Base-by-base conservation (phyloP, 2,113 vertebrate genomes). In the Apteryx owenii region DNA sequence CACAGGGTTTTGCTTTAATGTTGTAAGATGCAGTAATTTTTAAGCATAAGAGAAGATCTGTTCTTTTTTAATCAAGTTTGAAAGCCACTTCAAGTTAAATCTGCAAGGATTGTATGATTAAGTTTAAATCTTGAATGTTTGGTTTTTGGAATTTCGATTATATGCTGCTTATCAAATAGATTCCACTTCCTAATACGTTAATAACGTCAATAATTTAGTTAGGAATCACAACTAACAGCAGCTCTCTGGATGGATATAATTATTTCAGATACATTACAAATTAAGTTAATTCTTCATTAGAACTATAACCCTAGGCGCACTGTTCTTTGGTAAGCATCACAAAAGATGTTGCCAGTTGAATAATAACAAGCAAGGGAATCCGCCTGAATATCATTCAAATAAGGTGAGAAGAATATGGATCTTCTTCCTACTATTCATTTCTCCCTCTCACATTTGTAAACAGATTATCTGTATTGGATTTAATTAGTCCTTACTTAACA, bases 1-100 rank as follows among this genome's bases (percentile, higher is more conserved):
- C 16, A 26, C 26, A 87, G 7, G 5, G 20, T 0, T 66, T 88
- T 48, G 12, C 0, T 25, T 9, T 61, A 58, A 76, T 2, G 9
- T 12, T 19, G 13, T 21, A 60, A 85, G 6, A 40, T 33, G 42
- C 0, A n/a, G 15, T 0, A 0, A n/a, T 68, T 71, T 88, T 86
- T 89, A 78, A 48, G 29, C 33, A 13, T 4, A 26, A 58, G 18
- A 51, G 18, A 50, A 33, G 7, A 79, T 40, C 14, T 51, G 16
- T 38, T 68, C 68, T 46, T 86, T 36, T 69, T 79, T 38, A 38
- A 48, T 40, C n/a, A 53, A 44, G 71, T 76, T 42, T 54, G 66
- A 53, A 92, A 79, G 42, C 10, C 12, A 62, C 50, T 25, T 78
- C 40, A 50, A 56, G 33, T 53, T 29, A 75, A 8, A 3, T 60